Evolutionary conservation across 2,113 vertebrate species (phyloP), one percentile per base, ranked within the genome.

Genomic region (Nansenia antarctica): DNA sequence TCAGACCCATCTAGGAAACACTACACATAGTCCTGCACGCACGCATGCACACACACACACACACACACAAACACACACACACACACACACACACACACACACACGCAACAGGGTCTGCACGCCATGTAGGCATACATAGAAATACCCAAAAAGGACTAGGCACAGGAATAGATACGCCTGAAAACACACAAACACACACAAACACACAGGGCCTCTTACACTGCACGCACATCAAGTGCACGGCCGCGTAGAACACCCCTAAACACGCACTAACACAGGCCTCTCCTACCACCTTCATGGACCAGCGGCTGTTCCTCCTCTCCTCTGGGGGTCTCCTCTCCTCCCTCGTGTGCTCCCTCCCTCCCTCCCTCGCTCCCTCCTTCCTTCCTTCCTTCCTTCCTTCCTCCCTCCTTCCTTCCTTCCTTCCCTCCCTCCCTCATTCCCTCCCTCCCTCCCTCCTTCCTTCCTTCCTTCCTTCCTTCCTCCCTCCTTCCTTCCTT

Each of bases 211-310:
- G 77, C 75, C 82, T 81, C 82, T 83, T 83, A 70, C 75, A 49
- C 73, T 26, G 37, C 74, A 76, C 72, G 62, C 70, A 82, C 79
- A 86, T 84, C 77, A 74, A 78, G 84, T 70, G 69, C 70, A 76
- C 53, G 42, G 67, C 76, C 77, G 77, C 66, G 22, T 57, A 57
- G 12, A 12, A 27, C 29, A 32, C 14, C 9, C 22, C 2, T 18
- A 7, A 18, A 31, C 27, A 49, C 45, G 14, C 39, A 42, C 12
- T 42, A 11, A 54, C 0, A 20, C 65, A 3, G 15, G 62, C 62
- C 76, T 67, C 67, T 78, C 73, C 67, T 79, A 76, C 83, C 84
- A 85, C 83, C 85, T 89, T 88, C 81, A 86, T 84, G 82, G 77
- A 82, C 80, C 86, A 77, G 31, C 72, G 68, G 76, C 75, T 84